Conservation (phyloP, 2,113 vertebrate species). For the Plectropomus leopardus region DNA sequence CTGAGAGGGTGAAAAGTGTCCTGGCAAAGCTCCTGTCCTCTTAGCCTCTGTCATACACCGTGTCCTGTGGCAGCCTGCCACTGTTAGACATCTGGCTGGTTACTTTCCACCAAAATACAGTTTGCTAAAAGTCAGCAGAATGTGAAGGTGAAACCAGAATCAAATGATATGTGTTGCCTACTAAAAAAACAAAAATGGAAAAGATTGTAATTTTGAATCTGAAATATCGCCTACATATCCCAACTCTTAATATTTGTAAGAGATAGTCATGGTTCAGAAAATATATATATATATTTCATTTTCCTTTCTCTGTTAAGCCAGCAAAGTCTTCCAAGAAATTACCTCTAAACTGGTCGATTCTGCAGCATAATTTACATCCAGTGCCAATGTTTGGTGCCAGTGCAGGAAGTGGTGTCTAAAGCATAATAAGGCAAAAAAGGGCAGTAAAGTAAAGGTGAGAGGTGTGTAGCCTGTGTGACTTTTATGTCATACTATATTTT, state of each 20-base stretch:
- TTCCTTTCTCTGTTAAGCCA: not conserved
- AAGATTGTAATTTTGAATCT: too few species aligned
- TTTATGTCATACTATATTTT: not conserved
- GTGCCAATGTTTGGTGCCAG: not conserved
- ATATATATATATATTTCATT: too few species aligned
- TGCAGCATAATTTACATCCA: conserved; percentile 5
- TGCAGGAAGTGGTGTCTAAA: conserved; percentile 15
- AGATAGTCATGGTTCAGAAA: not conserved
- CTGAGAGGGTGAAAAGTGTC: conserved; percentile 60
- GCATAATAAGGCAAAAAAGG: not conserved
- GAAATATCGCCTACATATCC: too few species aligned
- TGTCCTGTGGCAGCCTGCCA: conserved; percentile 37
- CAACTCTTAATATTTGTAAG: not conserved
- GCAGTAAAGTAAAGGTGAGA: not conserved
- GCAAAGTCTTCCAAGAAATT: not conserved
- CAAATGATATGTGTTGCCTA: too few species aligned
- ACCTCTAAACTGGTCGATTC: not conserved
- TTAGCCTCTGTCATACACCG: conserved; percentile 44
- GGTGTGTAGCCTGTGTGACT: not conserved
- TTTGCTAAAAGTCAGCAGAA: conserved; percentile 35
- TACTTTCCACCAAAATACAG: conserved; percentile 13
- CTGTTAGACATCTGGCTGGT: conserved; percentile 39
- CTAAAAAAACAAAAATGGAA: too few species aligned
- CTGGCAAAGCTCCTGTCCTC: conserved; percentile 52
- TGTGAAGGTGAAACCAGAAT: conserved; percentile 20